Percentiles rank a stretch among this genome's conserved stretches.
Conservation (phyloP, 1,140 invertebrate species). For the Neodiprion lecontei region DNA sequence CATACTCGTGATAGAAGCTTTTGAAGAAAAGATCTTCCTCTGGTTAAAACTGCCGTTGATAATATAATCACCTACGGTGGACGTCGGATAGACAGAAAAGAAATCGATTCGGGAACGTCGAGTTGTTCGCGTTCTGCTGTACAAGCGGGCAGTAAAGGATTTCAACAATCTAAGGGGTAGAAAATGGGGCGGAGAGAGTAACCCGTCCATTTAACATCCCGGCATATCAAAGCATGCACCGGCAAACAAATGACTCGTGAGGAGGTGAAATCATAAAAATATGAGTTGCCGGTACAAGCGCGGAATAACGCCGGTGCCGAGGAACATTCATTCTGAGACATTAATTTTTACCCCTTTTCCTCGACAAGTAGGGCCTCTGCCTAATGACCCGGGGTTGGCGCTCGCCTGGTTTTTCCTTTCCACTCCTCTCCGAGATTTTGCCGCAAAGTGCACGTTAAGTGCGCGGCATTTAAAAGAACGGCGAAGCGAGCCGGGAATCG, state of each 20-base stretch:
- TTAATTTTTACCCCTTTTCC: slow-evolving; percentile 61
- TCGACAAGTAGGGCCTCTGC: slow-evolving; percentile 40
- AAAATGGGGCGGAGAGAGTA: background rate
- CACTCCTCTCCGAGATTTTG: slow-evolving; percentile 22
- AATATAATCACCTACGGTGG: too few species aligned
- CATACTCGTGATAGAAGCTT: too few species aligned
- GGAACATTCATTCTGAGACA: slow-evolving; percentile 61
- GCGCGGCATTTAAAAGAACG: slow-evolving; percentile 20
- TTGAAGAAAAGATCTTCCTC: too few species aligned
- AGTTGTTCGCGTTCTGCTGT: background rate
- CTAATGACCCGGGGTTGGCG: slow-evolving; percentile 54
- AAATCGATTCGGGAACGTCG: background rate
- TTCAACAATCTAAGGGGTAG: background rate
- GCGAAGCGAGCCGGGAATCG: slow-evolving; percentile 21
- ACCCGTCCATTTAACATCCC: slow-evolving; percentile 2
- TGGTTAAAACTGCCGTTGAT: too few species aligned
- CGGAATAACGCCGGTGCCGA: slow-evolving; percentile 31
- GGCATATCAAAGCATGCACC: background rate
- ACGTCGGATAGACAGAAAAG: too few species aligned
- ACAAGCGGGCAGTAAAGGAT: background rate
- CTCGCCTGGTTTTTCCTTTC: slow-evolving; percentile 29
- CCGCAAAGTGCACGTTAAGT: slow-evolving; percentile 18
- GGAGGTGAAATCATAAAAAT: slow-evolving; percentile 55
- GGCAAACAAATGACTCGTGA: slow-evolving; percentile 50
- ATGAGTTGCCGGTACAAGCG: background rate